Conservation (phyloP, 2,797 vertebrate species). For the Sebastes alutus region DNA sequence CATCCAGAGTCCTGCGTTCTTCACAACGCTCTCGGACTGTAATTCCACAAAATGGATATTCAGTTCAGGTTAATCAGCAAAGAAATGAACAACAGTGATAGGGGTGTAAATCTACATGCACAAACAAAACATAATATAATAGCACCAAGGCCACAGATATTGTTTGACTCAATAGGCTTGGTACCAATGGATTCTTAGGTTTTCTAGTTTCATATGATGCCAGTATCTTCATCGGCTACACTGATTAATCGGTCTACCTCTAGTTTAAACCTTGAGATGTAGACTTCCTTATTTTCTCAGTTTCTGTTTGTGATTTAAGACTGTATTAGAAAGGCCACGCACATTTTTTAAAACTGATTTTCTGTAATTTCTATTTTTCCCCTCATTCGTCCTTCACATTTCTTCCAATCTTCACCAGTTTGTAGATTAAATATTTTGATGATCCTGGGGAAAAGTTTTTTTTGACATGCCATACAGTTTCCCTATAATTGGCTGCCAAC, state of each 20-base stretch:
- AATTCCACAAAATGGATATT: not conserved
- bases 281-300: no score
- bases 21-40: slow-evolving; percentile 22
- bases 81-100: slow-evolving; percentile 11
- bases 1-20: slow-evolving; percentile 20
- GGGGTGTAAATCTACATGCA: slow-evolving; percentile 4
- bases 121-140: slow-evolving; percentile 7
- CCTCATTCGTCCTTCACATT: not conserved
- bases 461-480: not conserved
- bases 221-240: no score
- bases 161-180: not conserved
- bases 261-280: no score
- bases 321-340: no score
- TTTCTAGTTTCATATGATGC: no score
- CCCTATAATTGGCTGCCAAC: slow-evolving; percentile 16
- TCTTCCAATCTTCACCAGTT: not conserved
- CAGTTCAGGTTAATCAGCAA: not conserved
- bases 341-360: no score
- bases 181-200: no score
- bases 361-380: not conserved
- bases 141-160: slow-evolving; percentile 3
- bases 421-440: not conserved
- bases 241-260: no score
- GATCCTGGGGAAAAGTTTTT: not conserved
- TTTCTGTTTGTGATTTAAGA: no score